These are phyloP conservation scores for Eupleurogrammus muticus DNA, from an alignment of 2,797 vertebrate species.

Conservation along the genomic window DNA sequence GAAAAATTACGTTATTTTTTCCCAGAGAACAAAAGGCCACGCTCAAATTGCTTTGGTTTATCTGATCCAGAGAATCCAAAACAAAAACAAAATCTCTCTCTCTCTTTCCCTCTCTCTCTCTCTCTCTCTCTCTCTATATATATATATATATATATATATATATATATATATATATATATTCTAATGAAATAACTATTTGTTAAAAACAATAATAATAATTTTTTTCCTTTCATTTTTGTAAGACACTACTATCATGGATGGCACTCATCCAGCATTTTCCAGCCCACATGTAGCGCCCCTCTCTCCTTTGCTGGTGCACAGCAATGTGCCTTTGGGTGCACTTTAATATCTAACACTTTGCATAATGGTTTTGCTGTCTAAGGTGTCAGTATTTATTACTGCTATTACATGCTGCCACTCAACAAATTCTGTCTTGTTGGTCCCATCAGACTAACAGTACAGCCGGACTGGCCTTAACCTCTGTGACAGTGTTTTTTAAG, in stretches of 20 bases:
- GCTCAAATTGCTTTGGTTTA: not conserved
- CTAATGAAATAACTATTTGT: not conserved
- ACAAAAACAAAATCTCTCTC: too few species aligned
- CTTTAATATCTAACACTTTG: conserved; percentile 4
- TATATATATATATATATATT: too few species aligned
- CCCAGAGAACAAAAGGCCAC: too few species aligned
- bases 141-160: too few species aligned
- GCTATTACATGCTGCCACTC: conserved; percentile 15
- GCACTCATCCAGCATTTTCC: not conserved
- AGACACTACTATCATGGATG: not conserved
- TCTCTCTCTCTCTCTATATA: too few species aligned
- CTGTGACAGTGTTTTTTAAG: not conserved
- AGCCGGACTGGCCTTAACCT: not conserved
- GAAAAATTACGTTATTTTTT: too few species aligned
- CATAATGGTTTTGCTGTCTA: conserved; percentile 17
- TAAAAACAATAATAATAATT: too few species aligned
- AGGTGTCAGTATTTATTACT: conserved; percentile 14
- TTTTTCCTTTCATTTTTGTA: not conserved
- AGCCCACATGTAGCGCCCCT: not conserved
- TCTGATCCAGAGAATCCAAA: too few species aligned
- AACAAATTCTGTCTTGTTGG: not conserved
- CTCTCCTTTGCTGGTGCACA: not conserved
- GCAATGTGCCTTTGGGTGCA: not conserved
- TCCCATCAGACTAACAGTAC: not conserved
- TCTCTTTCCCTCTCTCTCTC: too few species aligned